These are phyloP conservation scores for Petroica traversi DNA, from an alignment of 2,113 vertebrate species.

Conservation along the genomic window DNA sequence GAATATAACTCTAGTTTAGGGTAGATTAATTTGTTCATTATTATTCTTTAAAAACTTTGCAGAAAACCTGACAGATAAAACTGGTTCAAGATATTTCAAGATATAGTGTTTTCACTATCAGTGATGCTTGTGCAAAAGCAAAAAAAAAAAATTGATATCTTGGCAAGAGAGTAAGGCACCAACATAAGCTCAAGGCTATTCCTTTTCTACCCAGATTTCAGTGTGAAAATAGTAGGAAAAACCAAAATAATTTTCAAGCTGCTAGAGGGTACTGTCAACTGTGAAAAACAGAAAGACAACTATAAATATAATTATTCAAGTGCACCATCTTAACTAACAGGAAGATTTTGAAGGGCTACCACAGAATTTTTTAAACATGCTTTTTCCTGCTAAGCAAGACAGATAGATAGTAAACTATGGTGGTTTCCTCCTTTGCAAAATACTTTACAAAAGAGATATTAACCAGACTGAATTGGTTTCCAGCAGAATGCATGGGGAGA, in stretches of 20 bases:
- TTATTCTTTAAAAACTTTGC: neutral
- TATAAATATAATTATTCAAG: slow-evolving; percentile 23
- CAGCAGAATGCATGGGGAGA: neutral
- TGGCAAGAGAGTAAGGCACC: neutral
- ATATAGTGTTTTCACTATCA: neutral
- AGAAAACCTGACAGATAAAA: neutral
- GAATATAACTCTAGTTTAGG: neutral
- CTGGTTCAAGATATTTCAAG: neutral
- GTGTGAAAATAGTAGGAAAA: neutral
- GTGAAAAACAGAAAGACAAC: neutral
- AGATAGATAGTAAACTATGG: neutral
- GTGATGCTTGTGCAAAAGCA: neutral
- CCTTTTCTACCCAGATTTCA: neutral
- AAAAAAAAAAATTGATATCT: neutral
- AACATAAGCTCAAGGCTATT: neutral
- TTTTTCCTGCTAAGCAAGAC: neutral
- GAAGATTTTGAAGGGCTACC: neutral
- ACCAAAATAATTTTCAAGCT: slow-evolving; percentile 15
- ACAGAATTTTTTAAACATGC: neutral
- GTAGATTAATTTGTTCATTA: neutral
- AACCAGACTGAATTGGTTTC: neutral
- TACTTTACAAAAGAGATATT: neutral
- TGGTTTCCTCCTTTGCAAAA: neutral
- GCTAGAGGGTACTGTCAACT: neutral
- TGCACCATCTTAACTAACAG: neutral